Conservation (phyloP, 2,888 invertebrate species). For the Drosophila imparisetae region DNA sequence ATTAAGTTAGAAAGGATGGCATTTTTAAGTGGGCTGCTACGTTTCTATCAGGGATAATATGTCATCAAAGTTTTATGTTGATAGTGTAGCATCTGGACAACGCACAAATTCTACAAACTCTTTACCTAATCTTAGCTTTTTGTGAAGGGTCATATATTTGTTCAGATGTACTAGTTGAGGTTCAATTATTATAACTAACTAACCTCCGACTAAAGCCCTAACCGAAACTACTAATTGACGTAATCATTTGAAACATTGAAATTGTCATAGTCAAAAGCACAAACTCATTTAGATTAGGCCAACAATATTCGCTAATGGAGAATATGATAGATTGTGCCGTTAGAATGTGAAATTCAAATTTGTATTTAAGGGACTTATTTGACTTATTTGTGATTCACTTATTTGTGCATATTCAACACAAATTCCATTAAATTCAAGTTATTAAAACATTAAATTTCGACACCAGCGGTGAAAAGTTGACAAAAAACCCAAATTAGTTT, state of each 20-base stretch:
- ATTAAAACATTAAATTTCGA: slow-evolving; percentile 15
- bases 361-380: background rate
- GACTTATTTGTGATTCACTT: background rate
- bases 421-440: slow-evolving; percentile 4
- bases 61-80: background rate
- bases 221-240: background rate
- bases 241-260: background rate
- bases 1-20: no score
- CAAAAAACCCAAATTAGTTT: slow-evolving; percentile 1
- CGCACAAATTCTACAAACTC: no score
- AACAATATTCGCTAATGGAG: background rate
- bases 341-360: background rate
- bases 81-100: background rate
- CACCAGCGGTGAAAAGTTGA: background rate
- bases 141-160: no score
- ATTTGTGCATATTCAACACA: background rate
- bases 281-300: background rate
- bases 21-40: no score
- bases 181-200: background rate
- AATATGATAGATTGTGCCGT: background rate
- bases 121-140: no score
- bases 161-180: background rate
- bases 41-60: background rate
- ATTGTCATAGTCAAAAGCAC: background rate
- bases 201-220: background rate